A percentile compares a stretch with the other conserved stretches of the same genome.
phyloP scores from a whole-genome alignment of 2,113 vertebrate species.

The Pithys albifrons region DNA sequence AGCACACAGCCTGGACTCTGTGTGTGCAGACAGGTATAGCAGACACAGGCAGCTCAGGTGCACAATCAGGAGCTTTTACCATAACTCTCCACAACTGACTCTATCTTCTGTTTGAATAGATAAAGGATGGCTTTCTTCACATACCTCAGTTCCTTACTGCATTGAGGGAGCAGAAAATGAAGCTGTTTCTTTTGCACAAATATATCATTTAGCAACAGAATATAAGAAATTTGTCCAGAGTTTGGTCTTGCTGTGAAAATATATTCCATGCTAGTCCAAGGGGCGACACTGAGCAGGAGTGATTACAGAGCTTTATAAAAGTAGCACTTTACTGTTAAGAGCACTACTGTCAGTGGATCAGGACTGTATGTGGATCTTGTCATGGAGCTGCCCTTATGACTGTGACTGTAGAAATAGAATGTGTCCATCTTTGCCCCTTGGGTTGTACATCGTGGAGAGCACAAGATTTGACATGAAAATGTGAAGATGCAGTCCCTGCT shows the following conservation, averaged over 20 bases:
- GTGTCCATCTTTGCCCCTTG: neutral
- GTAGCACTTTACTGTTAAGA: neutral
- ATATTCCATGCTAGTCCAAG: neutral
- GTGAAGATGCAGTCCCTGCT: neutral
- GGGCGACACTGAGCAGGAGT: neutral
- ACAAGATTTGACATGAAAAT: neutral
- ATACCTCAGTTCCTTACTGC: neutral
- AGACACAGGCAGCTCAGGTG: neutral
- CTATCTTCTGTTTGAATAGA: neutral
- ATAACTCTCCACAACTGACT: neutral
- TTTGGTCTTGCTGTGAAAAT: neutral
- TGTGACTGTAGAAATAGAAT: neutral
- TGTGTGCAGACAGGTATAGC: fast-evolving
- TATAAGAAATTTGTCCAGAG: neutral
- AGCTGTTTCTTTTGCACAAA: neutral
- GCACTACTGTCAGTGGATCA: neutral
- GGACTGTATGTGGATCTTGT: neutral
- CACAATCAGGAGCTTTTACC: neutral
- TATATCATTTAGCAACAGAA: neutral
- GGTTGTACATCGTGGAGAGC: neutral
- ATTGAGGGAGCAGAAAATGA: neutral
- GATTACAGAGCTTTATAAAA: neutral
- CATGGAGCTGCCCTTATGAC: neutral
- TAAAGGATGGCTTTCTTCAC: neutral
- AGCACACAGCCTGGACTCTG: neutral